Evolutionary conservation across 2,113 vertebrate species (phyloP).

Genomic region (Paradoxurus hermaphroditus): DNA sequence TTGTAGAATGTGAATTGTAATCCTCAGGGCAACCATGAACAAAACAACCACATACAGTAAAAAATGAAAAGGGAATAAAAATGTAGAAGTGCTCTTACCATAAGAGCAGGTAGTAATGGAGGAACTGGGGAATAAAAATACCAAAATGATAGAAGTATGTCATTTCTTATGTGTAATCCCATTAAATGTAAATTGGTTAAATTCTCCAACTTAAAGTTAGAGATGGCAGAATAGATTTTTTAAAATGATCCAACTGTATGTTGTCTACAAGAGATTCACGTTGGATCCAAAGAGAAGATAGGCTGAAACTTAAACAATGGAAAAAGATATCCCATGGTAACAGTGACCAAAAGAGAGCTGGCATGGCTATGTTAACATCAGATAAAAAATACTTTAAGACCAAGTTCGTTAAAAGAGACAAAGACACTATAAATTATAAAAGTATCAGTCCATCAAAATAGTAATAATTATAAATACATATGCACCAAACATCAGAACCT

Average conservation of each 20-base stretch:
- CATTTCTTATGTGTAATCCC: background rate
- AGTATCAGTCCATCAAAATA: background rate
- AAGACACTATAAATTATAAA: background rate
- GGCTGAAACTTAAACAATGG: background rate
- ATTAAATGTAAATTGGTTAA: background rate
- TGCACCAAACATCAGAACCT: background rate
- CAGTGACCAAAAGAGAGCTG: background rate
- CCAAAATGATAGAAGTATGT: background rate
- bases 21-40: background rate
- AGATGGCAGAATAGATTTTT: background rate
- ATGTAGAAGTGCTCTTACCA: background rate
- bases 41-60: background rate
- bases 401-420: background rate
- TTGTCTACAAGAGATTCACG: background rate
- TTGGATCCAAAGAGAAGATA: background rate
- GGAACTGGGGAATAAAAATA: background rate
- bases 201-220: background rate
- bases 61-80: background rate
- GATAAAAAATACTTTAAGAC: background rate
- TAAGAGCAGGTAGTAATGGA: background rate
- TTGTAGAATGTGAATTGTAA: background rate
- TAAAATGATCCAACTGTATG: background rate
- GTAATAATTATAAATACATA: background rate
- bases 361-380: background rate
- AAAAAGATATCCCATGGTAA: background rate